Evolutionary conservation across 2,113 vertebrate species (phyloP).

Genomic region (Macrotis lagotis): DNA sequence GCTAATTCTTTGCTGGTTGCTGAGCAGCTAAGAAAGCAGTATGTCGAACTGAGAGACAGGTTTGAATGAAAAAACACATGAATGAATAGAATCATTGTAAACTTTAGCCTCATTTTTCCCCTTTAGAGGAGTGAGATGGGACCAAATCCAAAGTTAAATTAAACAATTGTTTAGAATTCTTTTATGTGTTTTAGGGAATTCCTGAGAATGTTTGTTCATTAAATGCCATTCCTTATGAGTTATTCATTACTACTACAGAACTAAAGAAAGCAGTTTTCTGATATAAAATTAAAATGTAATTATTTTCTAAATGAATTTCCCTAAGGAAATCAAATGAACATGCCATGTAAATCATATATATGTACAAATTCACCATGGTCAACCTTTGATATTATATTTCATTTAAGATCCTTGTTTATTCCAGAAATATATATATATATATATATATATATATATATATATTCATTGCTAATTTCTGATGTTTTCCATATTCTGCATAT

Average conservation of each 20-base stretch:
- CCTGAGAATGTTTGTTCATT: slow-evolving; percentile 1
- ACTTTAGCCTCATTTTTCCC: slow-evolving; percentile 41
- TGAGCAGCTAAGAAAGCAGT: slow-evolving; percentile 61
- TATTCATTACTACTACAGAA: slow-evolving; percentile 30
- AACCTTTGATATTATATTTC: slow-evolving; percentile 37
- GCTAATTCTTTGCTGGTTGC: slow-evolving; percentile 63
- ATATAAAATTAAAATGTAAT: not conserved
- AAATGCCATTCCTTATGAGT: slow-evolving; percentile 28
- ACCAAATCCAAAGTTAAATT: slow-evolving; percentile 41
- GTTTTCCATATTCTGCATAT: not conserved
- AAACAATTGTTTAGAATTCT: slow-evolving; percentile 14
- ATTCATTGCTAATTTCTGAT: not conserved
- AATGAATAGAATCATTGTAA: slow-evolving; percentile 70
- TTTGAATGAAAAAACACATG: slow-evolving; percentile 43
- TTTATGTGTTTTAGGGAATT: slow-evolving; percentile 22
- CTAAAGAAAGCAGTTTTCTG: not conserved
- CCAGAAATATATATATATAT: not conserved
- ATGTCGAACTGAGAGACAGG: slow-evolving; percentile 55
- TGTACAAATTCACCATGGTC: slow-evolving; percentile 36
- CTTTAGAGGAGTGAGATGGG: slow-evolving; percentile 30
- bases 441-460: too few relatives aligned
- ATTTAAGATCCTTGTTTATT: slow-evolving; percentile 11
- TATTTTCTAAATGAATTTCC: slow-evolving; percentile 30
- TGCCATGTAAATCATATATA: not conserved
- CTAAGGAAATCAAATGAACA: not conserved